phyloP scores from a whole-genome alignment of 2,797 vertebrate species.

The Enteromius afrohamiltoni region DNA sequence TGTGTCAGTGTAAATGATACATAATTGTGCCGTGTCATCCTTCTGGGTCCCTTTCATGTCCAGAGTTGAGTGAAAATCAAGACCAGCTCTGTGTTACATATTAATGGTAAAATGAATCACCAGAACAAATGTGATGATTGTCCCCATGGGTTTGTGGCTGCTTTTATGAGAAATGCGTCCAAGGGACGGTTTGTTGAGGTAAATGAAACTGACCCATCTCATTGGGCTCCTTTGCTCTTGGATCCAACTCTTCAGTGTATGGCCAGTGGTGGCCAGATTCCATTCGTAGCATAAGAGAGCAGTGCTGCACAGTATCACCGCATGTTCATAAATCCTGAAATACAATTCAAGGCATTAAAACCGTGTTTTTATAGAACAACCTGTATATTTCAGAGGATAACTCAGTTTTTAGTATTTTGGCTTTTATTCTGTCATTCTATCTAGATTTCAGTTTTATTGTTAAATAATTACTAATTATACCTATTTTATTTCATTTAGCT shows the following conservation, averaged over 20 bases:
- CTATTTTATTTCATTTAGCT: neutral
- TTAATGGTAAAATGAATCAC: conserved; percentile 34
- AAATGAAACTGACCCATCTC: conserved; percentile 61
- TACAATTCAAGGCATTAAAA: conserved; percentile 74
- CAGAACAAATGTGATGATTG: conserved; percentile 46
- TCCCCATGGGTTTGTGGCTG: conserved; percentile 31
- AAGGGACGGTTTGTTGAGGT: conserved; percentile 48
- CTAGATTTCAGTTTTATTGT: neutral
- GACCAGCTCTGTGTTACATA: conserved; percentile 22
- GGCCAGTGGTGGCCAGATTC: conserved; percentile 60
- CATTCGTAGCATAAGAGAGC: conserved; percentile 58
- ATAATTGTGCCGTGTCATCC: neutral
- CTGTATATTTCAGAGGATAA: conserved; percentile 55
- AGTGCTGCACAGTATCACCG: conserved; percentile 58
- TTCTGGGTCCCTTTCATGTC: conserved; percentile 2
- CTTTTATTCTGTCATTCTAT: neutral
- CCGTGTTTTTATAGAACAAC: conserved; percentile 78
- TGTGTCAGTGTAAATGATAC: conserved; percentile 8
- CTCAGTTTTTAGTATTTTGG: neutral
- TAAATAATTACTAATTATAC: too few species aligned
- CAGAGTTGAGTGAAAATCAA: conserved; percentile 14
- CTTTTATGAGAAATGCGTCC: conserved; percentile 46
- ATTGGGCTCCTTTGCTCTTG: conserved; percentile 58
- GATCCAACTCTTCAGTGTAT: conserved; percentile 66
- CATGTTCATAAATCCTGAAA: conserved; percentile 78